Evolutionary conservation across 2,888 invertebrate species (phyloP).

Genomic region (Invenusta paracnida): DNA sequence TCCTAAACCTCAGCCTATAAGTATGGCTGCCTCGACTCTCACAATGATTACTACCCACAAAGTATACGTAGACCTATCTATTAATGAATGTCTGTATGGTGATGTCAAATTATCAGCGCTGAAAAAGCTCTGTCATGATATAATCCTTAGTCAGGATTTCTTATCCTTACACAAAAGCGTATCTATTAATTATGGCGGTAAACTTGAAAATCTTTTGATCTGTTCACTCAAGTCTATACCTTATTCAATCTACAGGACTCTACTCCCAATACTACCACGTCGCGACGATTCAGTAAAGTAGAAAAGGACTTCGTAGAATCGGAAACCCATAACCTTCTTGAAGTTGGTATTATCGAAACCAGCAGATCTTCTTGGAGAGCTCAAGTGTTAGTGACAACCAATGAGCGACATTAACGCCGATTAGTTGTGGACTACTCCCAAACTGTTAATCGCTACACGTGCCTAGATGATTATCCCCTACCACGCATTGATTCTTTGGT

Average conservation of each 20-base stretch:
- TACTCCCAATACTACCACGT: too few species aligned
- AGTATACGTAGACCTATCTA: too few species aligned
- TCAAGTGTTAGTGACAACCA: constrained; percentile 45
- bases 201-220: not conserved
- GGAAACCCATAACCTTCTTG: constrained; percentile 1
- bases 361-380: too few species aligned
- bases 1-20: too few species aligned
- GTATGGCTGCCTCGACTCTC: too few species aligned
- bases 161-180: constrained; percentile 33
- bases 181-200: not conserved
- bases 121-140: too few species aligned
- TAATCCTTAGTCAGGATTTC: too few species aligned
- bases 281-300: too few species aligned
- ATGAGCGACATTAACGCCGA: constrained; percentile 41
- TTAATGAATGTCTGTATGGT: too few species aligned
- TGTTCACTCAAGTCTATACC: not conserved
- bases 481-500: constrained; percentile 21
- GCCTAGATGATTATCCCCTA: constrained; percentile 46
- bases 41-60: too few species aligned
- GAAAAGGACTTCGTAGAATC: constrained; percentile 24
- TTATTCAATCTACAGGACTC: too few species aligned
- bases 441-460: constrained; percentile 47
- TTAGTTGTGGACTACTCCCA: constrained; percentile 47
- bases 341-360: constrained; percentile 45
- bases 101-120: too few species aligned